phyloP scores from a whole-genome alignment of 2,888 invertebrate species.

The Podabrus alpinus region DNA sequence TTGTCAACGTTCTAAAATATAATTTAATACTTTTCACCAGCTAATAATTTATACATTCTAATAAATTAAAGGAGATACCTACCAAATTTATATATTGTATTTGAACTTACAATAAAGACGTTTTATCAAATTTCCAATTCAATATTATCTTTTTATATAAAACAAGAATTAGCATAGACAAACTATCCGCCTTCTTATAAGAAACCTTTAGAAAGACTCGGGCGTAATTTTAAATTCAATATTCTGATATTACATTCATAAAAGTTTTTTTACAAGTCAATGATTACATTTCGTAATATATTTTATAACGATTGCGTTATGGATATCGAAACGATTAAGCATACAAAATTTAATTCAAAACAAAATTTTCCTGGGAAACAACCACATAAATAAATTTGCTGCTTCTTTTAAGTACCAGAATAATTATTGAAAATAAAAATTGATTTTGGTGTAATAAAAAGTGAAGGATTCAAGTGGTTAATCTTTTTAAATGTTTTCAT shows the following conservation, averaged over 20 bases:
- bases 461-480: neutral
- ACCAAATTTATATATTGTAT: neutral
- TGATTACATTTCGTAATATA: neutral
- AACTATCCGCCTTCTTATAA: neutral
- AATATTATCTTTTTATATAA: neutral
- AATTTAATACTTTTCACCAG: too few species aligned
- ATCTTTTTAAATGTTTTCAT: neutral
- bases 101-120: neutral
- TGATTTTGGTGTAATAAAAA: neutral
- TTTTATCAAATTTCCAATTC: neutral
- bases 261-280: neutral
- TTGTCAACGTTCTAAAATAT: too few species aligned
- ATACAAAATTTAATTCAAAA: too few species aligned
- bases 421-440: neutral
- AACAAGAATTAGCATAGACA: neutral
- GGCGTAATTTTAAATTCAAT: slow-evolving; percentile 4
- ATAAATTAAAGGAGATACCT: neutral
- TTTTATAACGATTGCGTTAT: neutral
- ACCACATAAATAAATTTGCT: neutral
- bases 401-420: too few species aligned
- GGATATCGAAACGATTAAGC: neutral
- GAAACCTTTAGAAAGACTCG: neutral
- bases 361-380: neutral
- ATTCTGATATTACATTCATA: neutral
- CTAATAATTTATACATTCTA: too few species aligned